phyloP scores from a whole-genome alignment of 2,888 invertebrate species.

The Strigamia crassipes region DNA sequence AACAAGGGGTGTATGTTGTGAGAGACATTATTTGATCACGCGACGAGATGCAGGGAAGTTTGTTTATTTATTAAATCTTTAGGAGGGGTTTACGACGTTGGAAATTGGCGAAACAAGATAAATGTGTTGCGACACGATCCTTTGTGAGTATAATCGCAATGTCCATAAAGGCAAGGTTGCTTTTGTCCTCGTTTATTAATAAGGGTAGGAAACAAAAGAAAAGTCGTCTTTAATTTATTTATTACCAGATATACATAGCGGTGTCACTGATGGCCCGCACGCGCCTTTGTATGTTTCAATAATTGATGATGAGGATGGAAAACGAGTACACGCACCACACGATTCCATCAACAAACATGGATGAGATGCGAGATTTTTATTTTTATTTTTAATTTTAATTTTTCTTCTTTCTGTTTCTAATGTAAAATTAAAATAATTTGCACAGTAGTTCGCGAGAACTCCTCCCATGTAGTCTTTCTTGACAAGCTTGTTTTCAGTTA shows the following conservation, averaged over 20 bases:
- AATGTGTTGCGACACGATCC: conserved; percentile 5
- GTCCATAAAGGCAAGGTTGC: conserved; percentile 6
- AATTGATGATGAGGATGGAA: conserved; percentile 12
- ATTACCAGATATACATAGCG: conserved; percentile 21
- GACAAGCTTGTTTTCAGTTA: not conserved
- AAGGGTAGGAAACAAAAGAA: not conserved
- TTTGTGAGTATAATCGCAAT: conserved; percentile 12
- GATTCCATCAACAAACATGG: conserved; percentile 15
- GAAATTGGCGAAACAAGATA: conserved; percentile 11
- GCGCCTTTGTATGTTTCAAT: conserved; percentile 14
- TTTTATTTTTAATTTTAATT: not conserved
- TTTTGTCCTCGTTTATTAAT: conserved; percentile 21
- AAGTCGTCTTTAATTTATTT: conserved; percentile 16
- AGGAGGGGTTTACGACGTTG: conserved; percentile 7
- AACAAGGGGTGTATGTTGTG: not conserved
- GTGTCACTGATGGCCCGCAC: conserved; percentile 16
- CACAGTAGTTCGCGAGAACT: not conserved
- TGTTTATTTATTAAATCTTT: conserved; percentile 10
- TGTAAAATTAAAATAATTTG: conserved; percentile 1
- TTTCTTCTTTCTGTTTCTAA: not conserved
- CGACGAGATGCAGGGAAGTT: conserved; percentile 7
- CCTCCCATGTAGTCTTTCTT: not conserved
- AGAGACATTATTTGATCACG: not conserved
- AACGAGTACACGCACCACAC: conserved; percentile 16
- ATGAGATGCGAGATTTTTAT: conserved; percentile 13